phyloP scores from a whole-genome alignment of 2,888 invertebrate species.

The Macropis europaea region DNA sequence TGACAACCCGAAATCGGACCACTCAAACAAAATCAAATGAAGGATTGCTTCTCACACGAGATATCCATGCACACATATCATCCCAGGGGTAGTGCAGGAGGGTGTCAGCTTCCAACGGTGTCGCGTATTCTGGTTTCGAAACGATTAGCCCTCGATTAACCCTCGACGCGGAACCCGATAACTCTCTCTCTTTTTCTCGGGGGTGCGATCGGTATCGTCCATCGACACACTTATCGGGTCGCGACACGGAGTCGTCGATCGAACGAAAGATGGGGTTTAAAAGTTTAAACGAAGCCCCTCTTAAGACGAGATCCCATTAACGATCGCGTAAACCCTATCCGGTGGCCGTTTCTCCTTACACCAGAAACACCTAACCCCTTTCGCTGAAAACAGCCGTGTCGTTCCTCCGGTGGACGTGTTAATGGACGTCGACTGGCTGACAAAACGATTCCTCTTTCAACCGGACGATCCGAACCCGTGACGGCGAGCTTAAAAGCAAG shows the following conservation, averaged over 20 bases:
- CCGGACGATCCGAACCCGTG: not conserved
- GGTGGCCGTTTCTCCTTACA: conserved; percentile 43
- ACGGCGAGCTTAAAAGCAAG: not conserved
- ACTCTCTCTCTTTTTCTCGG: not conserved
- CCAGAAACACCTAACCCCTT: conserved; percentile 8
- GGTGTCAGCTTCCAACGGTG: conserved; percentile 27
- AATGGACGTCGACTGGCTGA: conserved; percentile 14
- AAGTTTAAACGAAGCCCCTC: conserved; percentile 75
- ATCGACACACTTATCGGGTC: conserved; percentile 37
- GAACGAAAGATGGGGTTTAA: conserved; percentile 58
- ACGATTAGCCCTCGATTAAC: conserved; percentile 51
- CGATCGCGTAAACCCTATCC: conserved; percentile 55
- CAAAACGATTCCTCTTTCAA: not conserved
- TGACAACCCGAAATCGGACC: no score
- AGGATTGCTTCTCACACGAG: no score
- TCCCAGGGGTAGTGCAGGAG: not conserved
- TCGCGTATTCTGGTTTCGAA: conserved; percentile 37
- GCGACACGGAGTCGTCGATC: conserved; percentile 19
- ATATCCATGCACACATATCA: no score
- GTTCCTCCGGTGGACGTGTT: not conserved
- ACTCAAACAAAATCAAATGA: no score
- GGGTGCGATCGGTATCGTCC: conserved; percentile 44
- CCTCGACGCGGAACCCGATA: conserved; percentile 44
- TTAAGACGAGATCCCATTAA: conserved; percentile 75
- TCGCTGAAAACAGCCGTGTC: conserved; percentile 41